Base-by-base conservation (phyloP, 2,113 vertebrate genomes). In the Pelvicachromis taeniatus region DNA sequence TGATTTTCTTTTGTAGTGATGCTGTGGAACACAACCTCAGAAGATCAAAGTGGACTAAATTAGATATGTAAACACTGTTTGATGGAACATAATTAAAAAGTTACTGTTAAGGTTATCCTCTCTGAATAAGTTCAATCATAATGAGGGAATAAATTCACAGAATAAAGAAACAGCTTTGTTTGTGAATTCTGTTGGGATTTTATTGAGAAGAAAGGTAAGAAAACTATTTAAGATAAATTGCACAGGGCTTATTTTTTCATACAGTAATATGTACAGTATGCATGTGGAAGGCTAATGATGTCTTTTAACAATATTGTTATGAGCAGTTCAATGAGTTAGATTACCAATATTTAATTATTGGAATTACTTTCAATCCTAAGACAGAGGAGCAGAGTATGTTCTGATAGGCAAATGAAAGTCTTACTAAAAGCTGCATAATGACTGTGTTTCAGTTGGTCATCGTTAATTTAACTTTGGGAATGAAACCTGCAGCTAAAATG, bases 81-180 rank as follows among this genome's bases (percentile, higher is more conserved):
- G 90, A 94, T 93, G 89, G 86, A 92, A 90, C 80, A 81, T 93
- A 88, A 92, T 94, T 92, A 92, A 89, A 92, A 92, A 91, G 80
- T 88, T 92, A 87, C 61, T 77, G 88, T 90, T 93, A 91, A 94
- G 94, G 94, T 94, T 94, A 93, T 89, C 84, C 55, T 88, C 65
- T 84, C 81, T 92, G 93, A 91, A 95, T 95, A 95, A 92, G 87
- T 94, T 95, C 91, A 95, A 88, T 93, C 89, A 88, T 93, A 95
- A 95, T 94, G 91, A 93, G 87, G 56, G 89, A 93, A 93, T 92
- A 88, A 90, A 90, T 93, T 89, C 78, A 78, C 65, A 91, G 81
- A 61, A 91, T 77, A 90, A 83, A 88, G 82, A 92, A 90, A 88
- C 79, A 3, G 54, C 86, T 87, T 91, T 93, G 82, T 93, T 85